A percentile compares a stretch with the other conserved stretches of the same genome.
Evolutionary conservation across 2,888 invertebrate species (phyloP).

Genomic region (Heliconius hortense): DNA sequence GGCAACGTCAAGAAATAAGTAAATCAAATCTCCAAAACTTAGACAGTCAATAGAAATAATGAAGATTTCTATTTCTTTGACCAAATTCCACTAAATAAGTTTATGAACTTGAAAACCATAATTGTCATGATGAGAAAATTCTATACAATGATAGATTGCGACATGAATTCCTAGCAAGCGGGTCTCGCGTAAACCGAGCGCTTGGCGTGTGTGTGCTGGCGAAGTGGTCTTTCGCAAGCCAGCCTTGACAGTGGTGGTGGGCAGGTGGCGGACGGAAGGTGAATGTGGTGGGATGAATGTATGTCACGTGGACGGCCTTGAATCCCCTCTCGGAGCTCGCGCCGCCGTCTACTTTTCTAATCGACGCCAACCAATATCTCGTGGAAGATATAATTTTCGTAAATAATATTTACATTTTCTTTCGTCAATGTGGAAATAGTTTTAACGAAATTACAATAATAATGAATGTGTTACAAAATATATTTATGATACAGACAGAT

Average conservation of each 20-base stretch:
- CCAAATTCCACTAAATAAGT: slow-evolving; percentile 19
- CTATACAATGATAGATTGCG: slow-evolving; percentile 40
- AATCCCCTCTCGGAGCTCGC: slow-evolving; percentile 63
- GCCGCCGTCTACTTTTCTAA: slow-evolving; percentile 54
- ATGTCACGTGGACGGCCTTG: slow-evolving; percentile 75
- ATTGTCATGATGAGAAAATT: slow-evolving; percentile 30
- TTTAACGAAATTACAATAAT: background rate
- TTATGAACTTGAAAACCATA: slow-evolving; percentile 45
- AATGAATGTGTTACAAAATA: slow-evolving; percentile 6
- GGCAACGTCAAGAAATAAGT: background rate
- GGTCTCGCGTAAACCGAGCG: slow-evolving; percentile 54
- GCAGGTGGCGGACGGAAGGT: slow-evolving; percentile 74
- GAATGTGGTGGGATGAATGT: slow-evolving; percentile 78
- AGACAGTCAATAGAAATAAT: background rate
- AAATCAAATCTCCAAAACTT: background rate
- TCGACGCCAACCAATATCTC: slow-evolving; percentile 43
- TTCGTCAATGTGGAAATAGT: slow-evolving; percentile 17
- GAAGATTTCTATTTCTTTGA: background rate
- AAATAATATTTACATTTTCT: slow-evolving; percentile 15
- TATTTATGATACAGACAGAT: background rate
- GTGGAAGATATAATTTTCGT: slow-evolving; percentile 29
- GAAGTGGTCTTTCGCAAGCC: slow-evolving; percentile 60
- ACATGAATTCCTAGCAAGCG: slow-evolving; percentile 55
- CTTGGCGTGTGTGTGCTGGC: slow-evolving; percentile 51
- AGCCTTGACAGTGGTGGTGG: slow-evolving; percentile 77